A percentile compares a stretch with the other conserved stretches of the same genome.
Conservation (phyloP, 2,797 vertebrate species). For the Lepilemur septentrionalis region DNA sequence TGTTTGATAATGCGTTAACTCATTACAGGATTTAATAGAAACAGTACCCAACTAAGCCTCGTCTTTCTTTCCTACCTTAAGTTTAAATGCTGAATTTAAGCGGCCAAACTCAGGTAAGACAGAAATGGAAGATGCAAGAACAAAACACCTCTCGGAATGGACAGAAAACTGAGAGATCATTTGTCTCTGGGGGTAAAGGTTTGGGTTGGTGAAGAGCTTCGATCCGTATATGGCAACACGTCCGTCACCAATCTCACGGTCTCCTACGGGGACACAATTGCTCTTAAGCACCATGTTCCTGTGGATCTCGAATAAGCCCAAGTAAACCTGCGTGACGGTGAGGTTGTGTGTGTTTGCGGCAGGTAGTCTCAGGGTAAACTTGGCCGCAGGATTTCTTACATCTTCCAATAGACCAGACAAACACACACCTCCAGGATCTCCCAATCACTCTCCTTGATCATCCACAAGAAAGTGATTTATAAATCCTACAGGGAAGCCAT, state of each 20-base stretch:
- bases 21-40: conserved; percentile 1
- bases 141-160: not conserved
- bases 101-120: not conserved
- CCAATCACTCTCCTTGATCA: not conserved
- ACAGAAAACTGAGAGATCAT: not conserved
- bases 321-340: not conserved
- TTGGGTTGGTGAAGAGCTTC: not conserved
- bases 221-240: fast-evolving
- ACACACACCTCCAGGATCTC: not conserved
- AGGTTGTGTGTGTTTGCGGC: not conserved
- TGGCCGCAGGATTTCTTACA: not conserved
- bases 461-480: not conserved
- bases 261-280: not conserved
- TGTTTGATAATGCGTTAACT: not conserved
- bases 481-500: not conserved
- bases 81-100: not conserved
- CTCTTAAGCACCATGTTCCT: not conserved
- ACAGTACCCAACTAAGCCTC: not conserved
- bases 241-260: not conserved
- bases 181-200: not conserved
- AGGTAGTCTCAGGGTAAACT: not conserved
- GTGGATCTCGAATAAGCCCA: not conserved
- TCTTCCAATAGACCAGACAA: not conserved
- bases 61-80: not conserved
- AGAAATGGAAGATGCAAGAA: not conserved